Evolutionary conservation across 1,140 invertebrate species (phyloP).

Genomic region (Scaptomyza pallida): DNA sequence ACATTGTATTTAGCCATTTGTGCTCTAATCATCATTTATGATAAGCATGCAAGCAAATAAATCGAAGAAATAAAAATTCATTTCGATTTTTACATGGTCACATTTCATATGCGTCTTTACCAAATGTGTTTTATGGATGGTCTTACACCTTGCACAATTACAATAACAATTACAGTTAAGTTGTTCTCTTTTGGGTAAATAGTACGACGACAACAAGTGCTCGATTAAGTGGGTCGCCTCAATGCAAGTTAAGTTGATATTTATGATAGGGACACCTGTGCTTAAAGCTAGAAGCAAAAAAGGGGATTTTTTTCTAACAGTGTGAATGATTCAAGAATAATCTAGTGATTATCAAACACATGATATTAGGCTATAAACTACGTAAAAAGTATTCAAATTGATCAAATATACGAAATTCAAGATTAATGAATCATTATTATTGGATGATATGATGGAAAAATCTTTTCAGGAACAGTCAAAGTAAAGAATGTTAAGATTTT

Average conservation of each 20-base stretch:
- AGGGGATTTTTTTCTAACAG: slow-evolving; percentile 8
- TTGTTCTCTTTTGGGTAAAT: background rate
- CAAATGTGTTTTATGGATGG: slow-evolving; percentile 48
- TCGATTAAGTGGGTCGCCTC: background rate
- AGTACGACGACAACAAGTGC: slow-evolving; percentile 36
- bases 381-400: background rate
- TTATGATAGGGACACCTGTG: slow-evolving; percentile 59
- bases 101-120: slow-evolving; percentile 58
- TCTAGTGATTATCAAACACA: background rate
- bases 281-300: too few relatives aligned
- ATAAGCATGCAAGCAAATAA: slow-evolving; percentile 58
- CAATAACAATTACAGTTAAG: slow-evolving; percentile 2
- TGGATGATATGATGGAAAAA: too few relatives aligned
- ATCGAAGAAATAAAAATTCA: slow-evolving; percentile 29
- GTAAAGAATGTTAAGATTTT: too few relatives aligned
- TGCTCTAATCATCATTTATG: slow-evolving; percentile 20
- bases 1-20: slow-evolving; percentile 22
- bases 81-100: slow-evolving; percentile 40
- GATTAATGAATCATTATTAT: slow-evolving; percentile 2
- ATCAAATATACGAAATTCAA: background rate
- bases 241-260: slow-evolving; percentile 18
- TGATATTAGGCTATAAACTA: background rate
- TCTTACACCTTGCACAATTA: slow-evolving; percentile 11
- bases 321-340: slow-evolving; percentile 1
- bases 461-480: too few relatives aligned